Evolutionary conservation across 2,797 vertebrate genomes (phyloP).

Genomic region (Fratercula arctica): DNA sequence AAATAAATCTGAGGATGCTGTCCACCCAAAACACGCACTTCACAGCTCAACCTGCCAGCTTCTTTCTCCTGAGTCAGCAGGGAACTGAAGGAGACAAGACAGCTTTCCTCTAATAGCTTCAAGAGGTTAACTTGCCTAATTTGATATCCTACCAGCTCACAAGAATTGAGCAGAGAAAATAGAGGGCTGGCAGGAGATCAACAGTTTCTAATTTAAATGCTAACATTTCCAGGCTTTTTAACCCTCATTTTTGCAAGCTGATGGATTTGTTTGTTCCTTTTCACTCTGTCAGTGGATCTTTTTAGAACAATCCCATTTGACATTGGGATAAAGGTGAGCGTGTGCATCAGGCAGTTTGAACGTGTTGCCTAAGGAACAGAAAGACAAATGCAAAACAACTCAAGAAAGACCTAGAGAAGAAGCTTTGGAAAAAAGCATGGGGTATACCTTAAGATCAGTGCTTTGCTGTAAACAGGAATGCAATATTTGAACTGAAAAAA

Average conservation of each 20-base stretch:
- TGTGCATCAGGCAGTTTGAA: background rate
- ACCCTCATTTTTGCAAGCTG: background rate
- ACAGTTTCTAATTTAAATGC: background rate
- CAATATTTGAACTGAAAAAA: background rate
- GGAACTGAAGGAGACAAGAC: slow-evolving; percentile 7
- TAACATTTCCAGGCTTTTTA: slow-evolving; percentile 21
- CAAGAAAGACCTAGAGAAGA: background rate
- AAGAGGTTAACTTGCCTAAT: slow-evolving; percentile 16
- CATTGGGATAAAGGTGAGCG: background rate
- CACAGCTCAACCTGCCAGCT: background rate
- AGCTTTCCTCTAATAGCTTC: background rate
- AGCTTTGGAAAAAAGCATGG: background rate
- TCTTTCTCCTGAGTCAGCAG: slow-evolving; percentile 17
- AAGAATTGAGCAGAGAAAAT: background rate
- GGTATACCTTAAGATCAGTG: background rate
- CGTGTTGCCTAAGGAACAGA: background rate
- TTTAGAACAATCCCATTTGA: background rate
- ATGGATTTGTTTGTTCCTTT: slow-evolving; percentile 16
- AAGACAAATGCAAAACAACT: background rate
- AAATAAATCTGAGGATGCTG: background rate
- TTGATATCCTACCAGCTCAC: background rate
- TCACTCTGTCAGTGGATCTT: background rate
- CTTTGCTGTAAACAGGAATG: background rate
- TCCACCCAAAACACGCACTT: background rate
- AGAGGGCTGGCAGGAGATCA: background rate